Evolutionary conservation across 2,888 invertebrate genomes (phyloP), one percentile per base, ranked within the genome.

Genomic region (Leptopilina myrica): DNA sequence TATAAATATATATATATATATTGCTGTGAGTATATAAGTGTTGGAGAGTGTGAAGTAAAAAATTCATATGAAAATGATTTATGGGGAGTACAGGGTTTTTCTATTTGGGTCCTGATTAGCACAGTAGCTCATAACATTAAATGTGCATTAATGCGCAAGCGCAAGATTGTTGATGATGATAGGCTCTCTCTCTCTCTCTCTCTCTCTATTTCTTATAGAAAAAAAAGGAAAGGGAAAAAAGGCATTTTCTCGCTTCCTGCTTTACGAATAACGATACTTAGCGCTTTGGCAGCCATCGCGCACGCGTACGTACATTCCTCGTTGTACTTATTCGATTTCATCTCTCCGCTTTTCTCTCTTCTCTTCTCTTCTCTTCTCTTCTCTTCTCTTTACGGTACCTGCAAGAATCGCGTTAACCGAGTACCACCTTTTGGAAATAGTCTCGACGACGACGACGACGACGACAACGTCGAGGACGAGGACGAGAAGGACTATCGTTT

Each of bases 371-470:
- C n/a, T n/a, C 4, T 9, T 49, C 59, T 59, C 56, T 73, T 49
- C 56, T 73, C 73, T 56, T 4, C 12, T 12, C 73, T 73, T 73
- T 73, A 73, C 73, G 73, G 73, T 73, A 73, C 73, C 73, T 49
- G n/a, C 73, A 73, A 56, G 73, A 73, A 73, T 73, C 73, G 73
- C 73, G 56, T 73, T 69, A 53, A 33, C 69, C 73, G 53, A 73
- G 73, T 73, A 73, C 73, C 73, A 73, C 73, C 73, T 73, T 73
- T 73, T 73, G 73, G 73, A 73, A 73, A 73, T 73, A 73, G 73
- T 56, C 46, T 46, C 73, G 73, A 56, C 26, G 73, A 56, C 73
- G n/a, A 56, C 33, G 4, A 33, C 33, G 33, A 5, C 33, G 4
- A 33, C 3, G 33, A 5, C 2, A 3, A 33, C 33, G 3, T 2